phyloP scores from a whole-genome alignment of 2,888 invertebrate genomes.

The Meandrusa payeni region DNA sequence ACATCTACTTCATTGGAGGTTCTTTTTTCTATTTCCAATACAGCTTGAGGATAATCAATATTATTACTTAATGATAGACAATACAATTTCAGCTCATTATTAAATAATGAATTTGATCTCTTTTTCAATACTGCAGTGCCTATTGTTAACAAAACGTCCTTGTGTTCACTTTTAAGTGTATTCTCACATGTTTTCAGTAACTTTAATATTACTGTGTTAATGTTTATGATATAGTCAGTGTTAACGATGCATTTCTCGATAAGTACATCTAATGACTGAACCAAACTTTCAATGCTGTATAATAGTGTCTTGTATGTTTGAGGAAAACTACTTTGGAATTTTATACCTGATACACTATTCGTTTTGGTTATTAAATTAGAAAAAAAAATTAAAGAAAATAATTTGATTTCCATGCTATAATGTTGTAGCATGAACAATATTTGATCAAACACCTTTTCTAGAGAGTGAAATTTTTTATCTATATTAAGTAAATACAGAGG shows the following conservation, averaged over 20 bases:
- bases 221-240: constrained; percentile 40
- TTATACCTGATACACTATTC: constrained; percentile 43
- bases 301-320: constrained; percentile 43
- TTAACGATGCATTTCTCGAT: constrained; percentile 56
- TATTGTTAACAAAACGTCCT: constrained; percentile 44
- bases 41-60: constrained; percentile 43
- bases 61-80: constrained; percentile 50
- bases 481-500: constrained; percentile 51
- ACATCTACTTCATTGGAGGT: constrained; percentile 50
- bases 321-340: constrained; percentile 47
- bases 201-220: constrained; percentile 41
- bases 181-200: constrained; percentile 41
- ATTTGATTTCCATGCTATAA: constrained; percentile 60
- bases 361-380: constrained; percentile 51
- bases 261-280: constrained; percentile 47
- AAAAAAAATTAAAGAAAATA: constrained; percentile 55
- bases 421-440: constrained; percentile 54
- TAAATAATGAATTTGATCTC: constrained; percentile 42
- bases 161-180: constrained; percentile 32
- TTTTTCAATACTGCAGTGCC: constrained; percentile 46
- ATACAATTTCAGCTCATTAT: constrained; percentile 46
- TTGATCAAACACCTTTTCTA: constrained; percentile 41
- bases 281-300: constrained; percentile 45
- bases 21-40: constrained; percentile 47
- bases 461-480: constrained; percentile 38